phyloP scores from a whole-genome alignment of 1,140 invertebrate species.

The Bradynema listronoti region DNA sequence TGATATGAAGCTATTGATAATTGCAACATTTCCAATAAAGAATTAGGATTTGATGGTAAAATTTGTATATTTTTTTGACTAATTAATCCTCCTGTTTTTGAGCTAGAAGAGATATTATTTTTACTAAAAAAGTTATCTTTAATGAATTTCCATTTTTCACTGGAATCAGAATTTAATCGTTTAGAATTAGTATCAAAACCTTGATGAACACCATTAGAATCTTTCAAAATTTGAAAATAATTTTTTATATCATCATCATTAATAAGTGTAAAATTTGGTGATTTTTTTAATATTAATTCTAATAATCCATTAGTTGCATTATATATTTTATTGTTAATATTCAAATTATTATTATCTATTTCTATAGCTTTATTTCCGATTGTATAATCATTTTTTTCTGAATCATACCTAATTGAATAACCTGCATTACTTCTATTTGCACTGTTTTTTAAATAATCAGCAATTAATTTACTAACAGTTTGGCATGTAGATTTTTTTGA shows the following conservation, averaged over 20 bases:
- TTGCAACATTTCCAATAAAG: constrained; percentile 18
- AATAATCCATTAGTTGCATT: constrained; percentile 25
- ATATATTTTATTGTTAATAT: constrained; percentile 22
- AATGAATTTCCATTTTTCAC: constrained; percentile 34
- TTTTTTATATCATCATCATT: constrained; percentile 22
- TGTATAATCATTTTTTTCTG: constrained; percentile 28
- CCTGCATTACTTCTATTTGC: constrained; percentile 34
- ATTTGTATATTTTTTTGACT: background rate
- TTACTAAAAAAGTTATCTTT: constrained; percentile 21
- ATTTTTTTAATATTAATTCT: constrained; percentile 32
- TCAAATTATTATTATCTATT: constrained; percentile 27
- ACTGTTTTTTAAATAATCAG: constrained; percentile 27
- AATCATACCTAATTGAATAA: constrained; percentile 28
- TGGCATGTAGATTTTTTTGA: constrained; percentile 4
- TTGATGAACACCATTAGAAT: constrained; percentile 31
- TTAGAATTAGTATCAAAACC: constrained; percentile 26
- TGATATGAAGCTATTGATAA: constrained; percentile 22
- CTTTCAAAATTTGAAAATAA: constrained; percentile 31
- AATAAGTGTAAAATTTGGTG: constrained; percentile 29
- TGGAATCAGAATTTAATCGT: constrained; percentile 27
- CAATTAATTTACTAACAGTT: constrained; percentile 19
- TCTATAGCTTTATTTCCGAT: constrained; percentile 31
- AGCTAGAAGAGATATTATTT: background rate
- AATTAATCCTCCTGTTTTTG: constrained; percentile 21
- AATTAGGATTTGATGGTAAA: constrained; percentile 24